phyloP scores from a whole-genome alignment of 1,140 invertebrate genomes.

The Nylanderia fulva region DNA sequence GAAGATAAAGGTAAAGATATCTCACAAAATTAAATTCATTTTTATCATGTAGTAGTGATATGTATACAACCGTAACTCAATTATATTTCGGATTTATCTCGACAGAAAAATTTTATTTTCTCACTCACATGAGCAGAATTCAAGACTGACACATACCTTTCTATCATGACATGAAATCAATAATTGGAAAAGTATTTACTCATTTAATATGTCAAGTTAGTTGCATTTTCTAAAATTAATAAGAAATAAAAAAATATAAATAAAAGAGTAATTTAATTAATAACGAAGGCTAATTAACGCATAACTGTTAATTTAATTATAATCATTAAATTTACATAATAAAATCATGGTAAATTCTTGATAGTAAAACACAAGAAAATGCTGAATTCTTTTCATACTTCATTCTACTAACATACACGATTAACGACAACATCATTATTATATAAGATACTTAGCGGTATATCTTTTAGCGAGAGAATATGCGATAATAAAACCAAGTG shows the following conservation, averaged over 20 bases:
- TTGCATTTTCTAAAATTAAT: background rate
- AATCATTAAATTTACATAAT: conserved; percentile 25
- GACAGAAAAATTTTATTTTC: background rate
- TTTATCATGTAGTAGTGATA: background rate
- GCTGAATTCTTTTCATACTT: background rate
- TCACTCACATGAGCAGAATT: background rate
- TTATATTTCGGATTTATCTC: conserved; percentile 29
- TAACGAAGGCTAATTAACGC: background rate
- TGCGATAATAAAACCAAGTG: conserved; percentile 51
- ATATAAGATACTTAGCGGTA: conserved; percentile 17
- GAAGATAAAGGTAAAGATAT: background rate
- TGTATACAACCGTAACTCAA: conserved; percentile 1
- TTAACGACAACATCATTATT: conserved; percentile 43
- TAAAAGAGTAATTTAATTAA: conserved; percentile 11
- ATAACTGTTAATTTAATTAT: conserved; percentile 23
- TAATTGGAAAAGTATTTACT: background rate
- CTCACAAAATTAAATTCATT: conserved; percentile 22
- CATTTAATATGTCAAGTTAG: background rate
- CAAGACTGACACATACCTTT: background rate
- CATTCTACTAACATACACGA: background rate
- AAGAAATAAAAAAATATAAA: background rate
- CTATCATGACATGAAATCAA: background rate
- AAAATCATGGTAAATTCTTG: conserved; percentile 24
- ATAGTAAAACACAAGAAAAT: background rate
- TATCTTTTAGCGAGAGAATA: conserved; percentile 44